Evolutionary conservation across 1,140 invertebrate species (phyloP), one percentile per base, ranked within the genome.

Genomic region (Drosophila eugracilis): DNA sequence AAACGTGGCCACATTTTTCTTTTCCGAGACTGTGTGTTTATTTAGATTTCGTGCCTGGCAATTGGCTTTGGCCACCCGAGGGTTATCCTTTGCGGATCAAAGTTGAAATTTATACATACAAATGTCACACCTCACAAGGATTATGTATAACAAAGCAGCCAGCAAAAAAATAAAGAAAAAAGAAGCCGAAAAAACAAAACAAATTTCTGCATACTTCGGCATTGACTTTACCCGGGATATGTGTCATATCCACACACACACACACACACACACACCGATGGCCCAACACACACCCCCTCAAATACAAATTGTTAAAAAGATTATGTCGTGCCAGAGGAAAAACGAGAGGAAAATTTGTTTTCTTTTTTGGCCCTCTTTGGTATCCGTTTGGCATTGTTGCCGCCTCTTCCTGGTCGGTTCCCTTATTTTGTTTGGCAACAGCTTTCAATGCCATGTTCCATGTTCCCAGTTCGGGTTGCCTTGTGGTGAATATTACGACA

Each of bases 51-150:
- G 21, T 59, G 53, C 32, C 41, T 41, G 78, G 70, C 63, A 80
- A 79, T 85, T 86, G 81, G 80, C 76, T 85, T 41, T 55, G 47
- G 44, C 45, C 70, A 78, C 60, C 80, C 48, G 62, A 69, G 75
- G 71, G 74, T 73, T 85, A 89, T 89, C 86, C 86, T 80, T 78
- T 78, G 73, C 77, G 79, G 85, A 89, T 89, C 85, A 89, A 89
- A 89, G 80, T 78, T 86, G 86, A 90, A 81, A 89, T 75, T 81
- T 81, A 86, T 81, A 78, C 80, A 89, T 71, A 59, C 74, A 49
- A 80, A 65, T 85, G 80, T 89, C 73, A 71, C 85, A 89, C 80
- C 84, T 89, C 84, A 84, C 60, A 63, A 73, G 84, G 78, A 75
- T 88, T 86, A 89, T 73, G 59, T 60, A 52, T 57, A 81, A 73